Conservation (phyloP, 2,113 vertebrate species). For the Rhinopomastus cyanomelas region DNA sequence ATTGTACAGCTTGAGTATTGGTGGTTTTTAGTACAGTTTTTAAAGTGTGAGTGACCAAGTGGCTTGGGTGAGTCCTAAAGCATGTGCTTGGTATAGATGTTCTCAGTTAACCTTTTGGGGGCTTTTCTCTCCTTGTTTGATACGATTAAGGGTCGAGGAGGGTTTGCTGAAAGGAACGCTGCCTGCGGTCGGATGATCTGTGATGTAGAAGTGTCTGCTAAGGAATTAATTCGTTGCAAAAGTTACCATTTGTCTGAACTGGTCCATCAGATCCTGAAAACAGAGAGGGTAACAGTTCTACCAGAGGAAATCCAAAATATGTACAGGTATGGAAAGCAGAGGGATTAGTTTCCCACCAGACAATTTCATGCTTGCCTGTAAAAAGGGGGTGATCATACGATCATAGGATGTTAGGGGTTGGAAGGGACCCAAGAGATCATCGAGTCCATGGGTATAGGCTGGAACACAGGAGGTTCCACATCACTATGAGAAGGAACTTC, state of each 20-base stretch:
- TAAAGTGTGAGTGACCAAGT: not conserved
- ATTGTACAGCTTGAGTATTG: not conserved
- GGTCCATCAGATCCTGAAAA: constrained; percentile 87
- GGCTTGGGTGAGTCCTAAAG: not conserved
- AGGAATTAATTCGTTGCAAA: constrained; percentile 95
- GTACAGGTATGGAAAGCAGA: constrained; percentile 81
- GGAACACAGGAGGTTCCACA: too few species aligned
- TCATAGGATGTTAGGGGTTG: too few species aligned
- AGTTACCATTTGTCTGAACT: constrained; percentile 95
- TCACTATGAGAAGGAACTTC: too few species aligned
- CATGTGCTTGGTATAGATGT: not conserved
- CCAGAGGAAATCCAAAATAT: constrained; percentile 85
- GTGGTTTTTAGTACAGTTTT: not conserved
- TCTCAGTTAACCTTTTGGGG: not conserved
- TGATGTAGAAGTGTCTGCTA: constrained; percentile 94
- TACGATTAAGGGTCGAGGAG: constrained; percentile 82
- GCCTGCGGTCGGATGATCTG: constrained; percentile 95
- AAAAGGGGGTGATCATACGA: too few species aligned
- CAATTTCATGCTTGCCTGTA: not conserved
- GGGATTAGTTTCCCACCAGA: not conserved
- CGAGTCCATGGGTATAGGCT: too few species aligned
- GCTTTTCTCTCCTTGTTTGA: not conserved
- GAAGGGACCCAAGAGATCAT: too few species aligned
- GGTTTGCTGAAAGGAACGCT: constrained; percentile 93
- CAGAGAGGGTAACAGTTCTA: constrained; percentile 78